Percentiles rank a stretch among this genome's conserved stretches.
phyloP scores from a whole-genome alignment of 1,140 invertebrate species.

The Brachionus angularis region DNA sequence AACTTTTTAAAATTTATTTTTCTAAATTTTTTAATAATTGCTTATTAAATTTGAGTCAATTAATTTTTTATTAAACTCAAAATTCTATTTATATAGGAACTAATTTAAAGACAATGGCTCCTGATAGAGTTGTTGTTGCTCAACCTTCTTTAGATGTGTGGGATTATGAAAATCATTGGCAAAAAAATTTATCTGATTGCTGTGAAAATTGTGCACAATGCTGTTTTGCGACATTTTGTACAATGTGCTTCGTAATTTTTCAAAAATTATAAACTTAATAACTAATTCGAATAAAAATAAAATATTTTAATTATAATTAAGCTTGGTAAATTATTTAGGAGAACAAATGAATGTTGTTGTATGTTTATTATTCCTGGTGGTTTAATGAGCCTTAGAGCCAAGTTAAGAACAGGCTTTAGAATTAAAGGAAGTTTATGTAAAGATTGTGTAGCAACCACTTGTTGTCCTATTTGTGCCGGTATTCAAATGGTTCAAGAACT shows the following conservation, averaged over 20 bases:
- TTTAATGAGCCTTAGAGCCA: slow-evolving; percentile 17
- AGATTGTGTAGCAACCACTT: slow-evolving; percentile 17
- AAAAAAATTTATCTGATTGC: slow-evolving; percentile 25
- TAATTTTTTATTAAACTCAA: no score
- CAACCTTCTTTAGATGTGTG: slow-evolving; percentile 26
- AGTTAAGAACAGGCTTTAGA: slow-evolving; percentile 40
- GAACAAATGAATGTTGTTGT: slow-evolving; percentile 44
- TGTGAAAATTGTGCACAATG: slow-evolving; percentile 23
- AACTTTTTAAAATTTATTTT: no score
- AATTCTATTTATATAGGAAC: no score
- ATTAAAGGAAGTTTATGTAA: slow-evolving; percentile 23
- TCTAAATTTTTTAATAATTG: no score
- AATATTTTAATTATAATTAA: no score
- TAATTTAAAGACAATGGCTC: no score
- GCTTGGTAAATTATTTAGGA: slow-evolving; percentile 35
- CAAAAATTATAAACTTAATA: no score
- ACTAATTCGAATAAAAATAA: no score
- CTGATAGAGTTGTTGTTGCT: slow-evolving; percentile 8
- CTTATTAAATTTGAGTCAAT: no score
- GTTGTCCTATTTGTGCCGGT: slow-evolving; percentile 37
- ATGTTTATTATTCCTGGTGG: slow-evolving; percentile 37
- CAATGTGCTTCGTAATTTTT: slow-evolving; percentile 40
- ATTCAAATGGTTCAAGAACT: slow-evolving; percentile 26
- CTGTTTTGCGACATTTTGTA: slow-evolving; percentile 15
- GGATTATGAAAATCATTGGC: slow-evolving; percentile 40